Percentiles rank a stretch among this genome's conserved stretches.
phyloP scores from a whole-genome alignment of 2,888 invertebrate genomes.

The Microctonus aethiopoides region DNA sequence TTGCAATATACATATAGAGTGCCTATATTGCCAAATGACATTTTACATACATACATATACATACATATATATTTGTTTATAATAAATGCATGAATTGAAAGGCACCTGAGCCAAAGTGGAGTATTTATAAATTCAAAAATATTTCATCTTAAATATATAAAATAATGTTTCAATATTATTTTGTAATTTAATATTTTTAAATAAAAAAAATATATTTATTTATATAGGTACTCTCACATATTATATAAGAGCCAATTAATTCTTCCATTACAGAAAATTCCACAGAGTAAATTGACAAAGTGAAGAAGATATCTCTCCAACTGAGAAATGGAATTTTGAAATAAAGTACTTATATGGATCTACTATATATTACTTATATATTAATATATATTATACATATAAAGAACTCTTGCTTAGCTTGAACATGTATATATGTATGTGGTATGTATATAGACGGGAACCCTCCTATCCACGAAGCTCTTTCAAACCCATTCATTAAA shows the following conservation, averaged over 20 bases:
- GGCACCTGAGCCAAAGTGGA: not conserved
- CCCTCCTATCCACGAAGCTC: constrained; percentile 1
- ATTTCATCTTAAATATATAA: too few species aligned
- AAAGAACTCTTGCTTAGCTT: constrained; percentile 12
- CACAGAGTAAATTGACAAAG: not conserved
- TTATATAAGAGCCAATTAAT: too few species aligned
- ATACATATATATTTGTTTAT: too few species aligned
- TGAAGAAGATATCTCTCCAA: not conserved
- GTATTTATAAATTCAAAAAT: not conserved
- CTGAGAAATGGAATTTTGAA: not conserved
- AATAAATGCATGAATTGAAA: not conserved
- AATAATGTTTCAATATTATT: too few species aligned
- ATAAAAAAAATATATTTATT: too few species aligned
- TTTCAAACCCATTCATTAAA: constrained; percentile 24
- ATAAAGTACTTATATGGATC: not conserved
- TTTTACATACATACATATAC: not conserved
- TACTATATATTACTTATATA: too few species aligned
- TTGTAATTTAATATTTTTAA: too few species aligned
- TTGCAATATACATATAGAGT: not conserved
- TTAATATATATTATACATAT: not conserved
- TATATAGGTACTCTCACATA: too few species aligned
- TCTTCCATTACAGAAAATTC: not conserved
- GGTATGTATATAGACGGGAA: constrained; percentile 7
- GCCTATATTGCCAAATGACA: not conserved
- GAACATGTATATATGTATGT: constrained; percentile 23